Evolutionary conservation across 37 sponge, comb jelly and placozoan species (phyloP), one percentile per base, ranked within the genome.

Genomic region (Haliclona indistincta): DNA sequence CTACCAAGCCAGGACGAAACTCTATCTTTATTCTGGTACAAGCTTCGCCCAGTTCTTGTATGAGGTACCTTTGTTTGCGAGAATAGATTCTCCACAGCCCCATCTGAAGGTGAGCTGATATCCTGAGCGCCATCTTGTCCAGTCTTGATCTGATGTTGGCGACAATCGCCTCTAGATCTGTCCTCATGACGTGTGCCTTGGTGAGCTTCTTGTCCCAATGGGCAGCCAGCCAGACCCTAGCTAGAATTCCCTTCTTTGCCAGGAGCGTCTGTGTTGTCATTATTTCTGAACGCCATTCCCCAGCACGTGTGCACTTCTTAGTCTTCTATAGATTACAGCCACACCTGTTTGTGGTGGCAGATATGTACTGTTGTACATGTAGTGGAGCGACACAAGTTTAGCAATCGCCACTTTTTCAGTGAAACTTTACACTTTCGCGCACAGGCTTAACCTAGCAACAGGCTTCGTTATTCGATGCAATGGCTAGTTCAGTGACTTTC

Each of bases 151-250:
- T 93, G 70, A 98, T 95, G 54, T 75, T 76, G 38, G 89, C 91
- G 33, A 98, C 91, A n/a, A 94, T 86, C 25, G 81, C 70, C 67
- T 84, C 88, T 33, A 98, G 85, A 76, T 98, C 84, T 3, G 94
- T 87, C 67, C 95, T 96, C 71, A 89, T 90, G 4, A 98, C 86
- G 44, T 98, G 88, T 13, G 99, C 96, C 56, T 98, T 98, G 69
- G 96, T 98, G 52, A 98, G 84, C 77, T 98, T 98, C 82, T 95
- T 95, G 65, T 98, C 99, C 94, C 94, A 98, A 68, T 98, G 97
- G 30, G 99, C 99, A 0, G 99, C 99, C 44, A 98, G 86, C 99
- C 99, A 98, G 10, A 98, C 94, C 64, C 86, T 90, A 78, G 97
- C 88, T 43, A 98, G 77, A 15, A 94, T 91, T 33, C 99, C 97